Percentiles rank a stretch among this genome's conserved stretches.
Evolutionary conservation across 2,888 invertebrate species (phyloP).

Genomic region (Epinotia nisella): DNA sequence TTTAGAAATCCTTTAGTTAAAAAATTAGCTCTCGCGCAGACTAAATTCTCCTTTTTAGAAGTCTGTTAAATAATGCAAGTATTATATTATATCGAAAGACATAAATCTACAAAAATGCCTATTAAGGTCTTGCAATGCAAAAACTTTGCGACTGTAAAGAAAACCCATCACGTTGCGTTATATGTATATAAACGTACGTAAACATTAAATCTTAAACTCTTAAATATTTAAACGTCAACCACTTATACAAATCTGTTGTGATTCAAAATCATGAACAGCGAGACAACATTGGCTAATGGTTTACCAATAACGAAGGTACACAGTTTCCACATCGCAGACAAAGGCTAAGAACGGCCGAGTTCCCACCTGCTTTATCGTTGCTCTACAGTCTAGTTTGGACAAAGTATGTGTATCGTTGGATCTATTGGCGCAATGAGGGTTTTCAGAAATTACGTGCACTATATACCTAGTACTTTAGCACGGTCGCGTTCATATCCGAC

Average conservation of each 20-base stretch:
- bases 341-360: conserved; percentile 61
- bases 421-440: conserved; percentile 8
- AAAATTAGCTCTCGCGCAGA: background rate
- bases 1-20: too few species aligned
- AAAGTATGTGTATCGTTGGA: conserved; percentile 32
- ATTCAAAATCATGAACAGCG: conserved; percentile 37
- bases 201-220: background rate
- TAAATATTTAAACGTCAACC: conserved; percentile 30
- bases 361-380: conserved; percentile 53
- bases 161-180: background rate
- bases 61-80: background rate
- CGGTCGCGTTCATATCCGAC: too few species aligned
- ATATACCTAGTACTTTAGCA: too few species aligned
- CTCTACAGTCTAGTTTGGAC: conserved; percentile 47
- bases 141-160: background rate
- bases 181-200: background rate
- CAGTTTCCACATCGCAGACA: conserved; percentile 60
- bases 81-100: background rate
- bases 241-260: conserved; percentile 18
- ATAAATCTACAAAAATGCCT: background rate
- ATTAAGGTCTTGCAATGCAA: background rate
- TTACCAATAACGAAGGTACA: conserved; percentile 53
- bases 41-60: background rate
- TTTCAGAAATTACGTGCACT: background rate
- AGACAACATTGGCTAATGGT: conserved; percentile 55